Evolutionary conservation across 2,888 invertebrate species (phyloP).

Genomic region (Julus scanicus): DNA sequence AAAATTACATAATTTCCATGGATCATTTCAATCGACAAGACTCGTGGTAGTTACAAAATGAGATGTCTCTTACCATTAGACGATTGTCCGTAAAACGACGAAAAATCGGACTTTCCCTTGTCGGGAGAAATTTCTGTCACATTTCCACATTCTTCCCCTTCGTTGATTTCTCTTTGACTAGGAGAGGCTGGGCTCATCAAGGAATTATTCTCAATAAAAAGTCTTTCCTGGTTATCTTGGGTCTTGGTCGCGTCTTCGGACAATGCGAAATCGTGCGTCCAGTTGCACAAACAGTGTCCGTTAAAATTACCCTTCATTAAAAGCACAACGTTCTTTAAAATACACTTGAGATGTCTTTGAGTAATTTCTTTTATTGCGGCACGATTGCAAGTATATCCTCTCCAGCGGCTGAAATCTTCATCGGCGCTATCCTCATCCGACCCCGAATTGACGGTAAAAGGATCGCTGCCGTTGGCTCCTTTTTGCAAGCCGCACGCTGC

Average conservation of each 20-base stretch:
- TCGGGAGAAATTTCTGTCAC: neutral
- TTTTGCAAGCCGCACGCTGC: neutral
- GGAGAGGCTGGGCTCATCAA: neutral
- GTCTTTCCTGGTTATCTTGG: neutral
- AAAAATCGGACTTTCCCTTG: neutral
- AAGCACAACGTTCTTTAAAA: conserved; percentile 4
- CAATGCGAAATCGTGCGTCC: conserved; percentile 10
- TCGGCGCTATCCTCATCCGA: conserved; percentile 24
- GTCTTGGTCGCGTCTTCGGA: neutral
- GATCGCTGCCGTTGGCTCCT: neutral
- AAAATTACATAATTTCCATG: no score
- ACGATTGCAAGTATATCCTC: conserved; percentile 34
- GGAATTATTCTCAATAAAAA: neutral
- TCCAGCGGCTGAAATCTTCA: conserved; percentile 28
- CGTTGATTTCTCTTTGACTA: neutral
- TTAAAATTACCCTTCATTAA: neutral
- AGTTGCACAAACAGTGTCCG: neutral
- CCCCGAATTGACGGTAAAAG: neutral
- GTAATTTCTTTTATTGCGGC: neutral
- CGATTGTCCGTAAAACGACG: neutral
- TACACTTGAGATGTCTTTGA: conserved; percentile 18
- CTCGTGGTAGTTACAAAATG: neutral
- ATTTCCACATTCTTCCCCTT: neutral
- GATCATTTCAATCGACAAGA: no score
- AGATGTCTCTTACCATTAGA: neutral